Evolutionary conservation across 2,113 vertebrate genomes (phyloP).

Genomic region (Rhineura floridana): DNA sequence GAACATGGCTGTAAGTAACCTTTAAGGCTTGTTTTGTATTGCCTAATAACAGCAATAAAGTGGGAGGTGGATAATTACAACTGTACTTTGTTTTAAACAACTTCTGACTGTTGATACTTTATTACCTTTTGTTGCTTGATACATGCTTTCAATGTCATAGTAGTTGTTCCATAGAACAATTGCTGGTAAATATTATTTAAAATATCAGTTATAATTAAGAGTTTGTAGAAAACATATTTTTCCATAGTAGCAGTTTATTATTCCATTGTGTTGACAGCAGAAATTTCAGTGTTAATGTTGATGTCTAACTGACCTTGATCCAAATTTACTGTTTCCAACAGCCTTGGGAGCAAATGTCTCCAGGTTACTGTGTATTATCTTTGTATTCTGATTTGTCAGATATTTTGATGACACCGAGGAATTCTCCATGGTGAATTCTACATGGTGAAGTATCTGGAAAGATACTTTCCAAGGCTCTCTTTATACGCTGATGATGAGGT

Average conservation of each 20-base stretch:
- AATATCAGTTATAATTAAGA: background rate
- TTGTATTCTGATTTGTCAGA: constrained; percentile 51
- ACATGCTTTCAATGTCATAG: background rate
- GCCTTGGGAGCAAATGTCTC: constrained; percentile 31
- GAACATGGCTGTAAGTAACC: constrained; percentile 63
- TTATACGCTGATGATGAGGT: constrained; percentile 46
- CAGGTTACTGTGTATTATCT: constrained; percentile 19
- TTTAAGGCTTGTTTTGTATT: constrained; percentile 40
- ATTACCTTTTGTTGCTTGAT: constrained; percentile 19
- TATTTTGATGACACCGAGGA: constrained; percentile 37
- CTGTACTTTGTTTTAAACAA: constrained; percentile 14
- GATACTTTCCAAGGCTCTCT: constrained; percentile 23
- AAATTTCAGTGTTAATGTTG: background rate
- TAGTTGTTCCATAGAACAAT: background rate
- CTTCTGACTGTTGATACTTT: background rate
- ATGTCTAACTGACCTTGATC: background rate
- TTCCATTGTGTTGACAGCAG: background rate
- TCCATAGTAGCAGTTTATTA: background rate
- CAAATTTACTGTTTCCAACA: background rate
- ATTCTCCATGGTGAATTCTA: constrained; percentile 11
- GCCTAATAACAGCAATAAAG: constrained; percentile 16
- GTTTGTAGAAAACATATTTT: background rate
- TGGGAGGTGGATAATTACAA: constrained; percentile 33
- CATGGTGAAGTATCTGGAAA: constrained; percentile 27
- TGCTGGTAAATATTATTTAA: constrained; percentile 9